These are phyloP conservation scores for Cremastobaeus sp. DNA, from an alignment of 2,888 invertebrate species.

Conservation along the genomic window DNA sequence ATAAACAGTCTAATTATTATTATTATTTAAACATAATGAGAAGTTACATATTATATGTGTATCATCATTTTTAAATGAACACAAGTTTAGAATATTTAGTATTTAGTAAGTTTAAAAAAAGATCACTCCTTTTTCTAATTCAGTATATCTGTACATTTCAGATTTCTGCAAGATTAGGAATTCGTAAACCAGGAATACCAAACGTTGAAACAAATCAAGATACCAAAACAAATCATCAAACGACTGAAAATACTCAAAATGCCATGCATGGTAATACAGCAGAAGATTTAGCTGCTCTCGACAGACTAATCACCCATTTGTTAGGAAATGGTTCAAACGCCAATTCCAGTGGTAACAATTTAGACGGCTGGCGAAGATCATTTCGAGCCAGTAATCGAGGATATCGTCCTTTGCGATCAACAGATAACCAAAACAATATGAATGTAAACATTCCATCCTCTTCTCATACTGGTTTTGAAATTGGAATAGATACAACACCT, in stretches of 20 bases:
- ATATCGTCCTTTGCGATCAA: conserved; percentile 69
- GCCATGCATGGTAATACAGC: conserved; percentile 45
- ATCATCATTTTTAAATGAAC: too few species aligned
- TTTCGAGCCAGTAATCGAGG: conserved; percentile 70
- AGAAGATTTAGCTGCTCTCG: conserved; percentile 83
- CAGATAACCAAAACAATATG: conserved; percentile 52
- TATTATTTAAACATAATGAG: too few species aligned
- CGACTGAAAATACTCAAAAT: conserved; percentile 72
- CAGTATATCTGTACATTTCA: too few species aligned
- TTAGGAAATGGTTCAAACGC: conserved; percentile 72
- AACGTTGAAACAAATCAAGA: conserved; percentile 35
- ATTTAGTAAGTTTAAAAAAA: not conserved
- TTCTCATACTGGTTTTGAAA: conserved; percentile 29
- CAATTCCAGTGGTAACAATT: conserved; percentile 55
- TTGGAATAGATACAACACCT: conserved; percentile 69
- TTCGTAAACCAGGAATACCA: conserved; percentile 46
- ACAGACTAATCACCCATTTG: conserved; percentile 82
- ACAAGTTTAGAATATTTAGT: too few species aligned
- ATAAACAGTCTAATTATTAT: too few species aligned
- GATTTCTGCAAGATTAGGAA: conserved; percentile 70
- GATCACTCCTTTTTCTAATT: not conserved
- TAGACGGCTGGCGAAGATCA: conserved; percentile 72
- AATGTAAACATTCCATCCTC: conserved; percentile 37
- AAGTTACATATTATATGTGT: too few species aligned
- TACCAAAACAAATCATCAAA: conserved; percentile 46